phyloP scores from a whole-genome alignment of 2,888 invertebrate species.

The Pheosia tremula region DNA sequence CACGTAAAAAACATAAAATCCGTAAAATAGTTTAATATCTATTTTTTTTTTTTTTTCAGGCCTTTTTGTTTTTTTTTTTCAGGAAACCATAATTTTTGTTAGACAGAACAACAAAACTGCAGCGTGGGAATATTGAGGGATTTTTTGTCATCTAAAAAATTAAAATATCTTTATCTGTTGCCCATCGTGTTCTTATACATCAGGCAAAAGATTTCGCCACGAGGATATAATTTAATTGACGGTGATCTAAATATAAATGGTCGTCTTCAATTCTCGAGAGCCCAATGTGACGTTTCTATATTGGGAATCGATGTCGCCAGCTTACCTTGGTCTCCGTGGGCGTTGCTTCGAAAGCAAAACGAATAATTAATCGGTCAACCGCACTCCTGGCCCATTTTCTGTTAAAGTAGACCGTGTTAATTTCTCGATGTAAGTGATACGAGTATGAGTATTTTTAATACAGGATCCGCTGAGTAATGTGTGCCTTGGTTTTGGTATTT shows the following conservation, averaged over 20 bases:
- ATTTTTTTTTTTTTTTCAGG: too few relatives aligned
- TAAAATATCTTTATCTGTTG: neutral
- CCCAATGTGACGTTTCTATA: slow-evolving; percentile 30
- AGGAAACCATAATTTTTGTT: too few relatives aligned
- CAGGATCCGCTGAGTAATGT: too few relatives aligned
- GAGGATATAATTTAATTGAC: neutral
- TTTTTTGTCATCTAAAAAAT: neutral
- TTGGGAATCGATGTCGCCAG: slow-evolving; percentile 69
- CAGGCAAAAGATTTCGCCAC: neutral
- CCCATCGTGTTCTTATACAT: neutral
- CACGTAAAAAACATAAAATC: too few relatives aligned
- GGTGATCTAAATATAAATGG: slow-evolving; percentile 35
- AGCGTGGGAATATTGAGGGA: too few relatives aligned
- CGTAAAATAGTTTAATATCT: too few relatives aligned
- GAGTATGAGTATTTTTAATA: neutral
- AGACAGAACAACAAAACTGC: too few relatives aligned
- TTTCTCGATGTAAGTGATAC: slow-evolving; percentile 27
- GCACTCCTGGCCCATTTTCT: slow-evolving; percentile 61
- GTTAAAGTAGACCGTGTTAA: slow-evolving; percentile 52
- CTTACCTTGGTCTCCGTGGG: slow-evolving; percentile 58
- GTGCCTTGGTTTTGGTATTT: too few relatives aligned
- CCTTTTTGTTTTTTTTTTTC: too few relatives aligned
- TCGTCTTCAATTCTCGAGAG: slow-evolving; percentile 5
- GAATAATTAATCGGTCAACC: slow-evolving; percentile 81
- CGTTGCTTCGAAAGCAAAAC: slow-evolving; percentile 57